A percentile compares a stretch with the other conserved stretches of the same genome.
These are phyloP conservation scores for Tridacna crocea DNA, from an alignment of 2,888 invertebrate species.

Conservation along the genomic window DNA sequence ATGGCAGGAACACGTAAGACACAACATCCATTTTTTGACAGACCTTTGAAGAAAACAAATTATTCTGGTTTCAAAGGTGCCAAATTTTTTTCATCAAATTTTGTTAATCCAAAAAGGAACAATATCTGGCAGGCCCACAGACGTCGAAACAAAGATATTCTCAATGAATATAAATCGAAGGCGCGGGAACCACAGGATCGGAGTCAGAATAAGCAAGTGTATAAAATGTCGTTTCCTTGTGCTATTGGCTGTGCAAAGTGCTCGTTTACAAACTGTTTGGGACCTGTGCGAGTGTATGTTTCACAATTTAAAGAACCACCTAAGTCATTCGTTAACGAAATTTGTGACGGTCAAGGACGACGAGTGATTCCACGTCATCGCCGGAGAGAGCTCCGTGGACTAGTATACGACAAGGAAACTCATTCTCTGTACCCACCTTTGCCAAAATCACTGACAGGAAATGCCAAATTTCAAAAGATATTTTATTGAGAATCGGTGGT, in stretches of 20 bases:
- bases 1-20: background rate
- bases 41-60: background rate
- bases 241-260: constrained; percentile 52
- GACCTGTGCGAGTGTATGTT: constrained; percentile 56
- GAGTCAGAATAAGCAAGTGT: constrained; percentile 34
- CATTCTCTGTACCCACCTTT: constrained; percentile 52
- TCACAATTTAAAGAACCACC: constrained; percentile 49
- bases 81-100: background rate
- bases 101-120: background rate
- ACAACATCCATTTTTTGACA: background rate
- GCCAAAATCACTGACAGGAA: constrained; percentile 40
- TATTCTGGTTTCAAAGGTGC: background rate
- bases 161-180: too few species aligned
- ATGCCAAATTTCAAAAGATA: constrained; percentile 20
- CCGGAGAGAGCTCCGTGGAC: constrained; percentile 54
- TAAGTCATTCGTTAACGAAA: constrained; percentile 36
- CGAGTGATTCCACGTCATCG: constrained; percentile 46
- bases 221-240: constrained; percentile 54
- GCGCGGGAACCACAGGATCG: background rate
- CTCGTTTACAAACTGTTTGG: constrained; percentile 51
- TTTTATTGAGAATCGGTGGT: background rate
- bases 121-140: background rate
- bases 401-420: constrained; percentile 58
- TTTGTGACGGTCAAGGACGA: constrained; percentile 57
- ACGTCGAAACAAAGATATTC: background rate